Evolutionary conservation across 1,140 invertebrate species (phyloP).

Genomic region (Leptonema lineaticorne): DNA sequence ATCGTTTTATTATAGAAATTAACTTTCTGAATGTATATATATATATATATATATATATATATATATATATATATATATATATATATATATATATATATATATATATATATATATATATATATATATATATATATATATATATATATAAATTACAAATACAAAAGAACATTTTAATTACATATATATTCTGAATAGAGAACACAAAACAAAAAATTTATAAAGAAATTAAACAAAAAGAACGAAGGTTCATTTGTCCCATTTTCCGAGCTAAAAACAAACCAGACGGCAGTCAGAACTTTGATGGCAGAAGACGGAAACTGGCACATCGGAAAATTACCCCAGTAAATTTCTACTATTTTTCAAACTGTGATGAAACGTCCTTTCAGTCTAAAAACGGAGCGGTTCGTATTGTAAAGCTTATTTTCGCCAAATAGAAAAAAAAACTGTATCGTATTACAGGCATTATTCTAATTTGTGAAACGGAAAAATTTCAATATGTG

Average conservation of each 20-base stretch:
- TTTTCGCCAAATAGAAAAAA: no score
- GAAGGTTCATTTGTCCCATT: constrained; percentile 21
- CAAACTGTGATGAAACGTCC: background rate
- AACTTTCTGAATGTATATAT: no score
- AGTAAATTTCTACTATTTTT: constrained; percentile 1
- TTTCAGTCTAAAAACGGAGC: background rate
- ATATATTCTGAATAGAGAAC: background rate
- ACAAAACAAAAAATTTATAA: background rate
- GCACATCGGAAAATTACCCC: constrained; percentile 6
- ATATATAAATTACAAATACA: background rate
- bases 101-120: no score
- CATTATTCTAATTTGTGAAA: no score
- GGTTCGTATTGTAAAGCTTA: no score
- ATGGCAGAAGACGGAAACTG: background rate
- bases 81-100: no score
- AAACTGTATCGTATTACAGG: background rate
- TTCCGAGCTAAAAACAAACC: constrained; percentile 12
- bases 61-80: no score
- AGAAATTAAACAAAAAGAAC: constrained; percentile 20
- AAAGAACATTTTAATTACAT: background rate
- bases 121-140: background rate
- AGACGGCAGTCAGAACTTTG: constrained; percentile 5
- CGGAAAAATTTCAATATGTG: no score
- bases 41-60: no score
- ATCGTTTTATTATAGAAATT: no score